These are phyloP conservation scores for Hipposideros larvatus DNA, from an alignment of 2,797 vertebrate genomes.

Conservation along the genomic window DNA sequence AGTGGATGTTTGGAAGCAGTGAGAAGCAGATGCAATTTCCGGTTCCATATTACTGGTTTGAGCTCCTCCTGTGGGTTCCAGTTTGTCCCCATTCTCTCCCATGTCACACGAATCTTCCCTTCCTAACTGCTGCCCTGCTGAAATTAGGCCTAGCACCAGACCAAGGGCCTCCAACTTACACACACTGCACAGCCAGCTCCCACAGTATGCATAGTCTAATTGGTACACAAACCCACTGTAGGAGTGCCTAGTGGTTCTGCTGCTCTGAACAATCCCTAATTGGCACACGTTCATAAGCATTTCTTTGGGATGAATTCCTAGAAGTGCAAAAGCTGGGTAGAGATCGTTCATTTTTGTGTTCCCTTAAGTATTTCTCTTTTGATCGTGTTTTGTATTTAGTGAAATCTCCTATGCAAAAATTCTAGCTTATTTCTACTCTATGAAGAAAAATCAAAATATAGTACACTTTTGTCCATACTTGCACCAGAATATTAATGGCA, in stretches of 20 bases:
- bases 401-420: neutral
- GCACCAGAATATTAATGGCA: neutral
- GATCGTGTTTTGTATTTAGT: conserved; percentile 4
- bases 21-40: neutral
- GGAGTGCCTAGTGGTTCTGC: neutral
- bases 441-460: neutral
- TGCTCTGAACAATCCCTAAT: neutral
- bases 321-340: neutral
- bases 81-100: neutral
- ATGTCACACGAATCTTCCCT: neutral
- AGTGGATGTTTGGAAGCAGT: neutral
- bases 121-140: neutral
- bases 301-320: neutral
- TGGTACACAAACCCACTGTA: no score
- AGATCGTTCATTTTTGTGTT: neutral
- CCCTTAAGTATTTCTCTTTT: neutral
- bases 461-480: neutral
- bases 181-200: neutral
- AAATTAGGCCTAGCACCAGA: neutral
- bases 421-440: neutral
- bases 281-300: neutral
- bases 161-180: neutral
- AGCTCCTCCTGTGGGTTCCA: neutral
- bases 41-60: neutral
- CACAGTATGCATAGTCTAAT: neutral